Conservation (phyloP, 2,888 invertebrate species). For the Teleiodes luculella region DNA sequence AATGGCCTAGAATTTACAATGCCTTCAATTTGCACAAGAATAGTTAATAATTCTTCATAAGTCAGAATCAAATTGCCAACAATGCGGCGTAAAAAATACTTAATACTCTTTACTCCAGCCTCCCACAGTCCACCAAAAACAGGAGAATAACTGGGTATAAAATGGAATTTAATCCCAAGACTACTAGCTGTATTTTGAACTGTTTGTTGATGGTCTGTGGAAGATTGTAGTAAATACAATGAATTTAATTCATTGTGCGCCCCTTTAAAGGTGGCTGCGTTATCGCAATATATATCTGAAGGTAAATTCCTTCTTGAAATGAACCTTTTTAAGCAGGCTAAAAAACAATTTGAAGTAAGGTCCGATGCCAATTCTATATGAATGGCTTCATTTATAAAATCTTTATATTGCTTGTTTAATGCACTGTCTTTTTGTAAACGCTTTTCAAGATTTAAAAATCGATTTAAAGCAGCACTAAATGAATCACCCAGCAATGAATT, state of each 20-base stretch:
- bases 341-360: constrained; percentile 10
- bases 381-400: no score
- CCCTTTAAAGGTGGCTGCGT: constrained; percentile 10
- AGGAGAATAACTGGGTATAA: constrained; percentile 20
- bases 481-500: no score
- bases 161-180: constrained; percentile 17
- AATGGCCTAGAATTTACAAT: constrained; percentile 33
- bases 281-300: constrained; percentile 13
- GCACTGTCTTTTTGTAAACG: no score
- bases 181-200: background rate
- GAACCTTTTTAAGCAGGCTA: constrained; percentile 12
- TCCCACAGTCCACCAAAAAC: constrained; percentile 22
- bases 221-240: constrained; percentile 1
- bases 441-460: no score
- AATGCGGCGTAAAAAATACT: constrained; percentile 15
- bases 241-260: constrained; percentile 13
- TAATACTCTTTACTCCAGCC: constrained; percentile 19
- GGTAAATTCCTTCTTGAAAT: constrained; percentile 7
- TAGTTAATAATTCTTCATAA: constrained; percentile 19
- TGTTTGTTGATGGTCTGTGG: background rate
- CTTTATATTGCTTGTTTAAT: no score
- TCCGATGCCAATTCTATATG: constrained; percentile 13
- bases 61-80: background rate
- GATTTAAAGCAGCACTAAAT: no score
- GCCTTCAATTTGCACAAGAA: constrained; percentile 26